Conservation (phyloP, 2,888 invertebrate species). For the Iphiclides podalirius region DNA sequence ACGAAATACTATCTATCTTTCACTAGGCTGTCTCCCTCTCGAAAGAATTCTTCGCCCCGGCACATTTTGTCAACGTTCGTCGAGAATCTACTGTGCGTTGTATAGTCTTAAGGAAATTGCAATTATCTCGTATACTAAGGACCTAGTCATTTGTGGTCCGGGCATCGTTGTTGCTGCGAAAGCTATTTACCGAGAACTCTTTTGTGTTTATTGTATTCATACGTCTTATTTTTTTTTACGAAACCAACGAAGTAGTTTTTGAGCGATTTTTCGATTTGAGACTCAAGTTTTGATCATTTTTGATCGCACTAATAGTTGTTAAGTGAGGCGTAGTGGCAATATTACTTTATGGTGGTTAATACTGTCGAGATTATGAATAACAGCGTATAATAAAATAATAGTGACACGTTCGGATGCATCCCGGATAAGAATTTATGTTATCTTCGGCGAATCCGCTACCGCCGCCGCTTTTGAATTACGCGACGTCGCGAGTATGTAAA, state of each 20-base stretch:
- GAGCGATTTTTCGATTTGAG: no score
- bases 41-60: no score
- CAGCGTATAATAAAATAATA: not conserved
- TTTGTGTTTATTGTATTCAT: no score
- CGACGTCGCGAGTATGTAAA: not conserved
- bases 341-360: no score
- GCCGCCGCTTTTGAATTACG: not conserved
- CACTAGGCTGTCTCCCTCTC: no score
- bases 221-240: no score
- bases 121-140: constrained; percentile 1
- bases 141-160: constrained; percentile 24
- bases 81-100: not conserved
- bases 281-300: no score
- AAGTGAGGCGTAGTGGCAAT: no score
- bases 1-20: not conserved
- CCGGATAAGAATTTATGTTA: not conserved
- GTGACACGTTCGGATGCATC: not conserved
- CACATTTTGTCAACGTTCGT: not conserved
- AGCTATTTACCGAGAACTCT: no score
- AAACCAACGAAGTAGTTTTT: no score
- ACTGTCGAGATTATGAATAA: no score
- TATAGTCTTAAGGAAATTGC: not conserved
- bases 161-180: not conserved
- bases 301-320: no score
- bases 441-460: not conserved